A percentile compares a stretch with the other conserved stretches of the same genome.
phyloP scores from a whole-genome alignment of 2,113 vertebrate species.

The Suricata suricatta region DNA sequence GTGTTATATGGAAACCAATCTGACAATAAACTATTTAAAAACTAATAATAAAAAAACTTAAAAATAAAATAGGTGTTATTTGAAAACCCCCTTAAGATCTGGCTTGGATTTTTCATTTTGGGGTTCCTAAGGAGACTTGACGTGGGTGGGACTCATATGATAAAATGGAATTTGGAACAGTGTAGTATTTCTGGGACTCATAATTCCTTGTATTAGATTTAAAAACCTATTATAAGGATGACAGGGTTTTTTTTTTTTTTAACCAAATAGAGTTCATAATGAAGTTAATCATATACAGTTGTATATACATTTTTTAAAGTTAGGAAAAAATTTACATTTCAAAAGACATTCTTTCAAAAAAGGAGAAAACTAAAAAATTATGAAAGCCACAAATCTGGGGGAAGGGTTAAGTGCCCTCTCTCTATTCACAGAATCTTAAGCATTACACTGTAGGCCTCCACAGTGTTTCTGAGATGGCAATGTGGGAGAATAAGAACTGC shows the following conservation, averaged over 20 bases:
- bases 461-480: not conserved
- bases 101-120: constrained; percentile 27
- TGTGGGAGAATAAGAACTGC: not conserved
- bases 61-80: constrained; percentile 1
- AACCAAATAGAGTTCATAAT: not conserved
- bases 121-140: not conserved
- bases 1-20: too few relatives aligned
- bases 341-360: constrained; percentile 16
- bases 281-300: not conserved
- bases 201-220: not conserved
- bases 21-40: too few relatives aligned
- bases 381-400: not conserved
- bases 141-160: not conserved
- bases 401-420: not conserved
- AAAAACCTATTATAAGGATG: not conserved
- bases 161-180: not conserved
- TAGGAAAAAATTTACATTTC: not conserved
- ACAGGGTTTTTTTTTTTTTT: not conserved
- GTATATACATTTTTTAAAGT: not conserved
- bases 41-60: not conserved
- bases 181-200: not conserved
- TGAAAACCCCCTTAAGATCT: not conserved
- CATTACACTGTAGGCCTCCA: not conserved
- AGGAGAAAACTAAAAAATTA: not conserved
- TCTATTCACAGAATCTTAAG: constrained; percentile 4